Evolutionary conservation across 2,888 invertebrate species (phyloP).

Genomic region (Drosophila vallismaia): DNA sequence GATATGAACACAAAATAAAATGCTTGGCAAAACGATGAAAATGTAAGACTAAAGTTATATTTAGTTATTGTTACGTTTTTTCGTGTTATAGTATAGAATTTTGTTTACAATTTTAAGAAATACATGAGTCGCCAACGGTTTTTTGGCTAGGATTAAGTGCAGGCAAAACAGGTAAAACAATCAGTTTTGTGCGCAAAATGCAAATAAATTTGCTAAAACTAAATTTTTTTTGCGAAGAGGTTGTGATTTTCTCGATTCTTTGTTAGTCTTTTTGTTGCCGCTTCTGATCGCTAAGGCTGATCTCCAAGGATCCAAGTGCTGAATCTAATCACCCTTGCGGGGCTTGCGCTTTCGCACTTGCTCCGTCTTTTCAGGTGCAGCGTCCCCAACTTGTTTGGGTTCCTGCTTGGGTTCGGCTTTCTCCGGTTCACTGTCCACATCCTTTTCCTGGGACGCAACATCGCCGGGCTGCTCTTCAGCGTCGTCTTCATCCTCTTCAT

Average conservation of each 20-base stretch:
- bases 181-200: slow-evolving; percentile 54
- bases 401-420: slow-evolving; percentile 32
- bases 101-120: slow-evolving; percentile 52
- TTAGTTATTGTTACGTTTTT: slow-evolving; percentile 60
- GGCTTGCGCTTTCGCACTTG: slow-evolving; percentile 89
- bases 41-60: slow-evolving; percentile 44
- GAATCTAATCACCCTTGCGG: slow-evolving; percentile 88
- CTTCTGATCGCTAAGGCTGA: slow-evolving; percentile 33
- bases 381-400: slow-evolving; percentile 49
- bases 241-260: slow-evolving; percentile 32
- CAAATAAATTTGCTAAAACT: slow-evolving; percentile 18
- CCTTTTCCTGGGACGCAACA: slow-evolving; percentile 51
- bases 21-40: slow-evolving; percentile 29
- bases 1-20: slow-evolving; percentile 50
- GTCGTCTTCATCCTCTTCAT: slow-evolving; percentile 46
- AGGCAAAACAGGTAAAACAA: slow-evolving; percentile 19
- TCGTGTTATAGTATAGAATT: slow-evolving; percentile 25
- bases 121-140: slow-evolving; percentile 51
- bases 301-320: slow-evolving; percentile 5
- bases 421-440: slow-evolving; percentile 58
- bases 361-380: slow-evolving; percentile 49
- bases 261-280: slow-evolving; percentile 67
- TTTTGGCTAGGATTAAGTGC: slow-evolving; percentile 32
- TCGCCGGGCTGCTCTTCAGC: slow-evolving; percentile 54
- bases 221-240: slow-evolving; percentile 26